Percentiles rank a stretch among this genome's conserved stretches.
Evolutionary conservation across 2,113 vertebrate species (phyloP).

Genomic region (Perca fluviatilis): DNA sequence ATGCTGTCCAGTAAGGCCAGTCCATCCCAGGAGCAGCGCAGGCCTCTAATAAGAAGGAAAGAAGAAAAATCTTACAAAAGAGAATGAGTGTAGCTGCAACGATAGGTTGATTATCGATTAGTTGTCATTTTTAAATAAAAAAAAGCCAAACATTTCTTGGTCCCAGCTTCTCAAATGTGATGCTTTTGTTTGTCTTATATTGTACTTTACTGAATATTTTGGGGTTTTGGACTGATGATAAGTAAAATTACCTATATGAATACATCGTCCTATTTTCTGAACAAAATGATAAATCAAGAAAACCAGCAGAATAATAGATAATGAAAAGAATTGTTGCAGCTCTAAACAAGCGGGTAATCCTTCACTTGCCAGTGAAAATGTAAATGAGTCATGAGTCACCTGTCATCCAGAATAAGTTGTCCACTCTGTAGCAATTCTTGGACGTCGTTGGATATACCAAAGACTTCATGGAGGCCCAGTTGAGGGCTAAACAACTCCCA

Average conservation of each 20-base stretch:
- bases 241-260: background rate
- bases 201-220: too few species aligned
- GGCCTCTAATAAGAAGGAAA: constrained; percentile 80
- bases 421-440: constrained; percentile 75
- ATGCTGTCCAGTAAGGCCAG: constrained; percentile 91
- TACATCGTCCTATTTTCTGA: background rate
- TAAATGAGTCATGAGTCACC: constrained; percentile 75
- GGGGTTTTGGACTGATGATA: background rate
- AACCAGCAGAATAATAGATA: background rate
- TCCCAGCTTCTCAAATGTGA: background rate
- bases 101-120: background rate
- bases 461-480: constrained; percentile 79
- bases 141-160: background rate
- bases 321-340: background rate
- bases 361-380: background rate
- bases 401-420: constrained; percentile 86
- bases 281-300: background rate
- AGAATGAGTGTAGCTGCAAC: background rate
- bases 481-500: constrained; percentile 87
- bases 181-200: background rate
- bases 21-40: constrained; percentile 91
- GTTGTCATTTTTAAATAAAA: background rate
- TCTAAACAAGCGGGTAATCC: background rate
- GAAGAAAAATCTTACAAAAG: background rate
- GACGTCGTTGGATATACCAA: constrained; percentile 81